phyloP scores from a whole-genome alignment of 2,113 vertebrate genomes.

The Epinephelus fuscoguttatus region DNA sequence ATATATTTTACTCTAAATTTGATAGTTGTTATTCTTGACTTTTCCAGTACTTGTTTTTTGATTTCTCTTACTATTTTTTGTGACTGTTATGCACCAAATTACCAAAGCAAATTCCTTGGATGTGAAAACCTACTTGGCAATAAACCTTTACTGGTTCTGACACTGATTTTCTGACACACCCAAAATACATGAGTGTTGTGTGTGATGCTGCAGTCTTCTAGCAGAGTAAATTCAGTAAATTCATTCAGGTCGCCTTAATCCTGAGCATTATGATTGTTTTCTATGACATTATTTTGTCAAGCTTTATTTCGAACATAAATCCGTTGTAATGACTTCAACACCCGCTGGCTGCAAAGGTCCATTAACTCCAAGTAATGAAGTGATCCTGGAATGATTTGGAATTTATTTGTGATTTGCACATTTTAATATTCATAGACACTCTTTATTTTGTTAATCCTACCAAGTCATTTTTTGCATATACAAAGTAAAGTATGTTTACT shows the following conservation, averaged over 20 bases:
- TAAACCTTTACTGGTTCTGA: no score
- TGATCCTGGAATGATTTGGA: neutral
- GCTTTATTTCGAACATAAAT: constrained; percentile 28
- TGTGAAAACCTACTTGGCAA: neutral
- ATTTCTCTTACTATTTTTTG: neutral
- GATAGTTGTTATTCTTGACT: no score
- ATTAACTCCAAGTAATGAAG: constrained; percentile 36
- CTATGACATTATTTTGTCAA: neutral
- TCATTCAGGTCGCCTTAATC: neutral
- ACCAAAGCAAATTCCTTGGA: neutral
- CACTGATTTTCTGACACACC: neutral
- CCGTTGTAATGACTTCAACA: constrained; percentile 24
- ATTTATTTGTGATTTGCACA: constrained; percentile 1
- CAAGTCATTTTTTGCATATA: neutral
- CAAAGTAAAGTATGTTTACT: neutral
- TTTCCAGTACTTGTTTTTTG: no score
- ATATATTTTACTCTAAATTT: no score
- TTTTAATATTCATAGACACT: neutral
- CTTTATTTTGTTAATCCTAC: neutral
- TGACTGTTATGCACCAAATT: neutral
- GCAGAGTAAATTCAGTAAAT: neutral
- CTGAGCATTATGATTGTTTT: neutral
- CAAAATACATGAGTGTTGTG: neutral
- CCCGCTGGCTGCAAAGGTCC: neutral
- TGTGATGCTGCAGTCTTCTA: neutral